Conservation (phyloP, 2,113 vertebrate species). For the Gasterosteus nipponicus region DNA sequence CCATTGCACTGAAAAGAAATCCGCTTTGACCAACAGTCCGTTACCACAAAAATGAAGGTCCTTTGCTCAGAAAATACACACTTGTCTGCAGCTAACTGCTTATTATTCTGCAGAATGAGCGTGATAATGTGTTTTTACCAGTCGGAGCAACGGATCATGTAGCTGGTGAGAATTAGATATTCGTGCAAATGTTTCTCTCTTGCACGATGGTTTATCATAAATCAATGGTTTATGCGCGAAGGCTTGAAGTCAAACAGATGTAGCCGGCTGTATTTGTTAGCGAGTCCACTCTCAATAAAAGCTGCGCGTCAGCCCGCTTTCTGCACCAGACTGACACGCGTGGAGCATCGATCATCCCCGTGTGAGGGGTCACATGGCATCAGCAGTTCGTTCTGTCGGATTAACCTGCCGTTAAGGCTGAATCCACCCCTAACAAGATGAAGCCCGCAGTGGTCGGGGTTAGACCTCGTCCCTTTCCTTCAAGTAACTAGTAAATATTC, state of each 20-base stretch:
- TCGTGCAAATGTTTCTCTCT: neutral
- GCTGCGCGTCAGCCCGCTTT: neutral
- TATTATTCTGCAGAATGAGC: too few relatives aligned
- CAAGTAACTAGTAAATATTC: neutral
- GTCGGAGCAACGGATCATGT: too few relatives aligned
- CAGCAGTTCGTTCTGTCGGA: conserved; percentile 41
- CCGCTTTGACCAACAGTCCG: too few relatives aligned
- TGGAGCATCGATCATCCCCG: conserved; percentile 32
- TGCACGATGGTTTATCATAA: neutral
- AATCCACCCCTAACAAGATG: conserved; percentile 6
- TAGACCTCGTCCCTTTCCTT: neutral
- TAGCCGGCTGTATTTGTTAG: too few relatives aligned
- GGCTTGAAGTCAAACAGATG: neutral
- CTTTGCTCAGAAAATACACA: too few relatives aligned
- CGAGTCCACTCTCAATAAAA: neutral
- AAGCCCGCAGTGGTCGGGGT: neutral
- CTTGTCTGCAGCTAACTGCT: too few relatives aligned
- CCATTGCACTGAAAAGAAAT: too few relatives aligned
- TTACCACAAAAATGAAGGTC: too few relatives aligned
- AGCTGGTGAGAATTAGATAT: too few relatives aligned
- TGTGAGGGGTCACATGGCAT: conserved; percentile 27
- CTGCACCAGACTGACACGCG: conserved; percentile 11
- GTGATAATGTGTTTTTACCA: too few relatives aligned
- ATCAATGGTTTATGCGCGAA: neutral
- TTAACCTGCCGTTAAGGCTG: conserved; percentile 39